Base-by-base conservation (phyloP, 2,888 invertebrate genomes). In the Noctua comes region DNA sequence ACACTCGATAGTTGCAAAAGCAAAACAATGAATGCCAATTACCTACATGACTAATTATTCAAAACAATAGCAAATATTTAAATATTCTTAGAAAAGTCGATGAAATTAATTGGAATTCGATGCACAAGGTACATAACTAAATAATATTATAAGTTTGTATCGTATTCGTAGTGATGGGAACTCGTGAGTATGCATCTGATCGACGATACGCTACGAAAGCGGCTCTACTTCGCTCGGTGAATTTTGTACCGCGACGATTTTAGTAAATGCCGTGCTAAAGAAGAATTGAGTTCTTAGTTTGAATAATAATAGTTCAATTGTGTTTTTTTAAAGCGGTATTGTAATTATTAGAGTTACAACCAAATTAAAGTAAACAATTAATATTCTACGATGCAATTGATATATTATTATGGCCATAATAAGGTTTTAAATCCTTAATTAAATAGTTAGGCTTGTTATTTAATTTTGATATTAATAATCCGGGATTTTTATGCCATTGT, bases 191-290 rank as follows among this genome's bases (percentile, higher is more conserved):
- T 88, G 89, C 90, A 90, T 91, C 90, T 88, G 88, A 90, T 84
- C 73, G 78, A 80, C 86, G 84, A 72, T 69, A 88, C 90, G 92
- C 88, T 90, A 82, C 85, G 91, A 91, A 92, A 80, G 93, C 90
- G 82, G 92, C 95, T 95, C 95, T 93, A 95, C 94, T 91, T 92
- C 78, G 85, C 77, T 51, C 57, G 0, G 27, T 59, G 13, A 18
- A 73, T 43, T 51, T 77, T 43, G n/a, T 48, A 11, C 7, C 1
- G n/a, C 18, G 6, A 21, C 40, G 24, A 83, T 24, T 36, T 70
- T 21, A 36, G 40, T 65, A 6, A 1, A 24, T 13, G 18, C 24
- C 1, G 8, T 48, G 7, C 1, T 43, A 51, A 21, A 43, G 13
- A 59, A n/a, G 31, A 8, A 27, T 27, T 8, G 3, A 27, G 59